Evolutionary conservation across 2,888 invertebrate genomes (phyloP), one percentile per base, ranked within the genome.

Genomic region (Lochmaea capreae): DNA sequence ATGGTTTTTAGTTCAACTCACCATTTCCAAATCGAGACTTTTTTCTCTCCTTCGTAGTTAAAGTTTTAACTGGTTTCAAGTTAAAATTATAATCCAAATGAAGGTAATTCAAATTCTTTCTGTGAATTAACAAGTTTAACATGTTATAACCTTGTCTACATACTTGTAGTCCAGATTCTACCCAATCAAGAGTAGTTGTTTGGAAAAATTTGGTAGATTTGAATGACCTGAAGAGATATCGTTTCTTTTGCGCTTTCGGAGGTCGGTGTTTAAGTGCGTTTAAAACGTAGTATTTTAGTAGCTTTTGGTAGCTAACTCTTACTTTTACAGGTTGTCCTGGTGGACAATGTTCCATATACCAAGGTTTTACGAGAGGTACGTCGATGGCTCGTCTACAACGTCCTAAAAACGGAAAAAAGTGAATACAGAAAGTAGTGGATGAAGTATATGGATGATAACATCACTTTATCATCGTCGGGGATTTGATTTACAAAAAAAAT

Each of bases 21-120:
- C 94, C 96, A 90, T 97, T 97, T 87, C 97, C 97, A 85, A 97
- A 97, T 78, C 97, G 92, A 3, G 99, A 99, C 86, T 99, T 99
- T 89, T 99, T 99, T 87, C 99, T 93, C 87, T 99, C 99, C 86
- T 99, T 99, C 0, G 99, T 99, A 0, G 99, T 99, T 76, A 99
- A 89, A 0, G 99, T 99, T 87, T 99, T 99, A 0, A 99, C 99
- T 0, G 99, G 99, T 86, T 99, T 99, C 87, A 99, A 91, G 87
- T 99, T 99, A 87, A 99, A 99, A 88, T 99, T 99, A 88, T 99
- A 99, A 89, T 99, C 99, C 88, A 99, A 91, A 91, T 99, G 99
- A 43, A 99, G 91, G 85, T 99, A 99, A 88, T 99, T 99, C 75
- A 99, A 91, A 88, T 99, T 99, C 89, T 99, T 99, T 76, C 99